A percentile compares a stretch with the other conserved stretches of the same genome.
These are phyloP conservation scores for Herminia tarsipennalis DNA, from an alignment of 2,888 invertebrate species.

Conservation along the genomic window DNA sequence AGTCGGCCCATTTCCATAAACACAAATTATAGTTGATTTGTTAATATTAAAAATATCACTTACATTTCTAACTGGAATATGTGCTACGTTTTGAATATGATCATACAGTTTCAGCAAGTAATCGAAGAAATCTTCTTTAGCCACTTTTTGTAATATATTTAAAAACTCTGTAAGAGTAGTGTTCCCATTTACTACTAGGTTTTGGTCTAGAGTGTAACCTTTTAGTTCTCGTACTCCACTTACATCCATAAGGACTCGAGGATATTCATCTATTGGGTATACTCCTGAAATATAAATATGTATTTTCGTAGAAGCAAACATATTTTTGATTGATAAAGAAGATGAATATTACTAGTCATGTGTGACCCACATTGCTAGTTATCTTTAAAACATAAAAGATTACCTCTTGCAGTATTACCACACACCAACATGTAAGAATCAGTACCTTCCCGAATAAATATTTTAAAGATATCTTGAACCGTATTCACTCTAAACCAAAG, in stretches of 20 bases:
- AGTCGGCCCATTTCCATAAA: too few relatives aligned
- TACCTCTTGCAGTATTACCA: conserved; percentile 92
- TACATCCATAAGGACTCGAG: conserved; percentile 86
- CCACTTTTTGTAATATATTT: conserved; percentile 64
- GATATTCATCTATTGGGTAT: conserved; percentile 61
- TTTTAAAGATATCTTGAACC: conserved; percentile 78
- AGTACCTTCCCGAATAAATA: conserved; percentile 67
- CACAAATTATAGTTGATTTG: too few relatives aligned
- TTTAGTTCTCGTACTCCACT: conserved; percentile 84
- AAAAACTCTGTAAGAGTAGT: conserved; percentile 82
- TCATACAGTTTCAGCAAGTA: conserved; percentile 86
- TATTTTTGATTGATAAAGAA: too few relatives aligned
- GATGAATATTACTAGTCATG: too few relatives aligned
- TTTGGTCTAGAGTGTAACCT: conserved; percentile 59
- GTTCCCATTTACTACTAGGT: conserved; percentile 83
- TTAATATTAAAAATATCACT: conserved; percentile 43
- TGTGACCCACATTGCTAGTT: too few relatives aligned
- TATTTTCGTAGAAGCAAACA: too few relatives aligned
- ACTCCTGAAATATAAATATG: conserved; percentile 58
- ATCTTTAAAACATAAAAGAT: too few relatives aligned
- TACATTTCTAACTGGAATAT: conserved; percentile 90
- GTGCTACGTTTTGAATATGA: conserved; percentile 88
- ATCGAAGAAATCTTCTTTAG: conserved; percentile 69
- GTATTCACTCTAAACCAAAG: conserved; percentile 82
- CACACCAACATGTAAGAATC: conserved; percentile 87